Conservation (phyloP, 2,797 vertebrate genomes). For the Pteronotus mesoamericanus region DNA sequence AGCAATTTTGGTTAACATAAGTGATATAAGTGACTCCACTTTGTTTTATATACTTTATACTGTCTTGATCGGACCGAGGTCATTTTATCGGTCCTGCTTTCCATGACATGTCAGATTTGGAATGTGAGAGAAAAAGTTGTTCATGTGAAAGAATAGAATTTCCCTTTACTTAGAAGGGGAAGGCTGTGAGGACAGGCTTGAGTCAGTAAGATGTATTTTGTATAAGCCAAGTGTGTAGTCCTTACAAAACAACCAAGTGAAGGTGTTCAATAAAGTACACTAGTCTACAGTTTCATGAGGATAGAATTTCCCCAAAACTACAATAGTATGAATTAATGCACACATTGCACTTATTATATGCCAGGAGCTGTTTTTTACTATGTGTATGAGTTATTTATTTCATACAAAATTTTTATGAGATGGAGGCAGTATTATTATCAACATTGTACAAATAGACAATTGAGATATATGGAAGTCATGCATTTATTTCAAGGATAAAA, state of each 20-base stretch:
- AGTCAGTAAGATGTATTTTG: background rate
- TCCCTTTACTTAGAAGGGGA: background rate
- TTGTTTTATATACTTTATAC: no score
- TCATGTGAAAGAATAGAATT: background rate
- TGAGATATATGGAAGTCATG: background rate
- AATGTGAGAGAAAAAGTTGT: background rate
- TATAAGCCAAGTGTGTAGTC: background rate
- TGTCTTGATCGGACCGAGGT: no score
- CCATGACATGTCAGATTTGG: background rate
- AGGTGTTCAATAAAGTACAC: background rate
- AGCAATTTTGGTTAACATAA: no score
- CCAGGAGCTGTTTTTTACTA: background rate
- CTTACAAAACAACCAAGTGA: background rate
- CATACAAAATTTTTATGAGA: background rate
- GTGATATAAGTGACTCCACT: no score
- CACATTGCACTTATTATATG: background rate
- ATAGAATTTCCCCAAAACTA: background rate
- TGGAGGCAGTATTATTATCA: background rate
- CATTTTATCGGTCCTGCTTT: no score
- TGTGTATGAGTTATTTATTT: background rate
- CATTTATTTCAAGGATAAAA: background rate
- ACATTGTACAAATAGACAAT: background rate
- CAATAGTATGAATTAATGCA: background rate
- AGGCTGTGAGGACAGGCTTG: background rate
- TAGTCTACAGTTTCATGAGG: background rate